Base-by-base conservation (phyloP, 1,140 invertebrate species). In the Diabrotica virgifera region DNA sequence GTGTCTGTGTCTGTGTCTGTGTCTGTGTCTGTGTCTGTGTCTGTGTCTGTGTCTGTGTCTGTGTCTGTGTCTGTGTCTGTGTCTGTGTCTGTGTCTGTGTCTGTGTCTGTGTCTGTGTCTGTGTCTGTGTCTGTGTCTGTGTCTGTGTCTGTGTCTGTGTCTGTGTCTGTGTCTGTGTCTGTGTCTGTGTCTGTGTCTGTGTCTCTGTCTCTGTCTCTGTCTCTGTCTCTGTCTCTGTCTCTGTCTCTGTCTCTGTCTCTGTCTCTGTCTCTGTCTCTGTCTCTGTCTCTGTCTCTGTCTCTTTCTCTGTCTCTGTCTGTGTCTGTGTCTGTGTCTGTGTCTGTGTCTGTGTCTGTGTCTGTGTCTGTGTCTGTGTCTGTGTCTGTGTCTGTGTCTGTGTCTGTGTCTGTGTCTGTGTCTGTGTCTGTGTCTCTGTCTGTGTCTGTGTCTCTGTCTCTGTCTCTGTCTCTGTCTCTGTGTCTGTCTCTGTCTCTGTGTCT, bases 121-220 rank as follows among this genome's bases (percentile, higher is more conserved):
- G 37, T 50, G 61, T 66, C 61, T 46, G 52, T 24, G 65, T 56
- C 61, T 36, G n/a, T 50, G 35, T 36, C 36, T 24, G 53, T 50
- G 64, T 38, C 53, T 36, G 67, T 69, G 53, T 57, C 52, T 55
- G 60, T 56, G 53, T 53, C 65, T 54, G 37, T 57, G 35, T 12
- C 51, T n/a, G n/a, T n/a, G n/a, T 40, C 59, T 7, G 46, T 55
- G 54, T 59, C 52, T 56, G 13, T 54, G 50, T 58, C 63, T n/a
- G 36, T 40, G 58, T 59, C 58, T 36, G 8, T 40, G 58, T 59
- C 58, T 36, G 36, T 40, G 58, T 59, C 58, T 36, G 8, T 14
- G 58, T 59, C 58, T 40, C 58, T 40, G 35, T 59, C 37, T 8
- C 35, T 40, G 58, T 59, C 58, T 36, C 58, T 40, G 58, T 59